Base-by-base conservation (phyloP, 2,797 vertebrate genomes). In the Fundulus diaphanus region DNA sequence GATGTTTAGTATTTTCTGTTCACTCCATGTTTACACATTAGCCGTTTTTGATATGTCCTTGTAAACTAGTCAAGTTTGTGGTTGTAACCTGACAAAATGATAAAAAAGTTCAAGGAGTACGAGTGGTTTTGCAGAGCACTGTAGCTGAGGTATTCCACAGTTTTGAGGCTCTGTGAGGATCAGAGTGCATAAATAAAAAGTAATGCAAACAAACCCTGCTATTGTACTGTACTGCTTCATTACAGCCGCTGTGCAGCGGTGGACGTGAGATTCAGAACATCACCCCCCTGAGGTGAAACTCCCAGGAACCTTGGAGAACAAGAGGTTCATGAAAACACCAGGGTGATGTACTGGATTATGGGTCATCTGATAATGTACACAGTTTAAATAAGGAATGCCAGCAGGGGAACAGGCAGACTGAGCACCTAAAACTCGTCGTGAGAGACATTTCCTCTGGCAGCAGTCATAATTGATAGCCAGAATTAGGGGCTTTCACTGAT, bases 211-310 rank as follows among this genome's bases (percentile, higher is more conserved):
- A 78, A 59, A 44, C 29, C 63, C 3, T n/a, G 18, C 33, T 73
- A 76, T 68, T 61, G 16, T 37, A 37, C 44, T 27, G 74, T 67
- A 74, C 72, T 76, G 68, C 74, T 69, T 13, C 54, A 78, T 42
- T 67, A 52, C 82, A 35, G 74, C 84, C 84, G 80, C 78, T 16
- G 82, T 87, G 82, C 71, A 81, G 71, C 73, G 76, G 63, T 81
- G 44, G 49, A 72, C 42, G 67, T 85, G 65, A 79, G 72, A 67
- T 49, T 85, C 73, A 83, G 81, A 80, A 81, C 85, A 86, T 88
- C 82, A 80, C 54, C 76, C 74, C 67, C n/a, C 44, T 22, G 18
- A 79, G 82, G 59, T 67, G 63, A 77, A 70, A 67, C 74, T 72
- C 79, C 85, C 68, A 80, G 72, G 82, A 49, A 56, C 67, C 11